These are phyloP conservation scores for Tribolium castaneum DNA, from an alignment of 1,140 invertebrate genomes.

Conservation along the genomic window DNA sequence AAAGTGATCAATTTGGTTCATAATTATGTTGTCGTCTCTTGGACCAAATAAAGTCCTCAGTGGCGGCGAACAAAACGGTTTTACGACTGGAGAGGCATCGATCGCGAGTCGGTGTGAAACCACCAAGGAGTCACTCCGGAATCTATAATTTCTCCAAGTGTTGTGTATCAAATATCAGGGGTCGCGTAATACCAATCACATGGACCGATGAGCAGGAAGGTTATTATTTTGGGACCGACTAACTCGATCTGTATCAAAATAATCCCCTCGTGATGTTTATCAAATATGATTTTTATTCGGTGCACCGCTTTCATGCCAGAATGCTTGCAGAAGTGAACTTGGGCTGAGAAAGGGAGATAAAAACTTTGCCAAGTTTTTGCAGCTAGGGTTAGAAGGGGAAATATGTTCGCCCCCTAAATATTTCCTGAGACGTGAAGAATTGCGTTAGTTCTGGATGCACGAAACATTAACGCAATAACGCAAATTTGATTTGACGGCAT, in stretches of 20 bases:
- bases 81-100: background rate
- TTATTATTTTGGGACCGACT: constrained; percentile 59
- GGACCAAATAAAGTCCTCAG: constrained; percentile 13
- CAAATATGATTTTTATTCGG: constrained; percentile 55
- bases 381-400: constrained; percentile 16
- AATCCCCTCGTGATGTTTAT: constrained; percentile 53
- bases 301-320: constrained; percentile 46
- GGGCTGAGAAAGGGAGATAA: constrained; percentile 46
- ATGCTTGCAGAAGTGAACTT: constrained; percentile 38
- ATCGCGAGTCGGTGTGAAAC: constrained; percentile 31
- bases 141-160: constrained; percentile 40
- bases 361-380: constrained; percentile 39
- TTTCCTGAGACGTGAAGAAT: constrained; percentile 37
- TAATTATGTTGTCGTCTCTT: background rate
- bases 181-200: constrained; percentile 58
- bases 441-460: constrained; percentile 36
- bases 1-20: constrained; percentile 40
- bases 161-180: constrained; percentile 56
- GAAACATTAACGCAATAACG: constrained; percentile 22
- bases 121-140: background rate
- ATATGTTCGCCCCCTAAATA: constrained; percentile 35
- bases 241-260: constrained; percentile 59
- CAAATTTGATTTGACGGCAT: constrained; percentile 19
- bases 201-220: constrained; percentile 58
- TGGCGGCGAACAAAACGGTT: background rate